Evolutionary conservation across 2,113 vertebrate genomes (phyloP).

Genomic region (Amphilophus citrinellus): DNA sequence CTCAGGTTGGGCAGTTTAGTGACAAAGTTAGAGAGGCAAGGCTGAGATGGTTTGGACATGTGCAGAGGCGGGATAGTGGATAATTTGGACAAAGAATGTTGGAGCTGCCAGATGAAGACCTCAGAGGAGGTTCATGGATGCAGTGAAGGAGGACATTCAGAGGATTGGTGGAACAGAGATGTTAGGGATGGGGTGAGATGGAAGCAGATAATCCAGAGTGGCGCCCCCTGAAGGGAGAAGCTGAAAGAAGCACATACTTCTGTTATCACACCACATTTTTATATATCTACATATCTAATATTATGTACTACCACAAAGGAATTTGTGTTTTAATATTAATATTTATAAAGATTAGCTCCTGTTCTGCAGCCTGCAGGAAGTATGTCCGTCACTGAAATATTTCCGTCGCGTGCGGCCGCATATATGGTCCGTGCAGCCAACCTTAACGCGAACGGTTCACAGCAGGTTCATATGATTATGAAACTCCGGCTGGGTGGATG

Average conservation of each 20-base stretch:
- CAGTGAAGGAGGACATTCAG: background rate
- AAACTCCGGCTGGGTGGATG: background rate
- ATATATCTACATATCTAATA: background rate
- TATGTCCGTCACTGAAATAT: constrained; percentile 40
- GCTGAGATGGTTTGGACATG: too few relatives aligned
- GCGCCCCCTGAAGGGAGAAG: background rate
- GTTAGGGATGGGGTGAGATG: background rate
- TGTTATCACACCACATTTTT: background rate
- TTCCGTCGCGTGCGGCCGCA: constrained; percentile 45
- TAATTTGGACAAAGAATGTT: too few relatives aligned
- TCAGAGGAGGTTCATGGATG: background rate
- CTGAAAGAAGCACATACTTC: background rate
- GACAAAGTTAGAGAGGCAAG: too few relatives aligned
- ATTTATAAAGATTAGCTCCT: background rate
- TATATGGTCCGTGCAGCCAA: constrained; percentile 9
- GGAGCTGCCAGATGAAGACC: background rate
- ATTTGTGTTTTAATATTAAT: background rate
- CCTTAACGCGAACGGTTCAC: background rate
- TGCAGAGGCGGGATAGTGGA: too few relatives aligned
- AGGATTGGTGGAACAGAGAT: background rate
- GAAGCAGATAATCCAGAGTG: background rate
- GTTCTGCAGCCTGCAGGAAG: background rate
- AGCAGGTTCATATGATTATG: background rate
- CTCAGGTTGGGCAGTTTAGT: too few relatives aligned
- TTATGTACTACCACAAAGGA: background rate